Evolutionary conservation across 2,888 invertebrate genomes (phyloP).

Genomic region (Taenaris catops): DNA sequence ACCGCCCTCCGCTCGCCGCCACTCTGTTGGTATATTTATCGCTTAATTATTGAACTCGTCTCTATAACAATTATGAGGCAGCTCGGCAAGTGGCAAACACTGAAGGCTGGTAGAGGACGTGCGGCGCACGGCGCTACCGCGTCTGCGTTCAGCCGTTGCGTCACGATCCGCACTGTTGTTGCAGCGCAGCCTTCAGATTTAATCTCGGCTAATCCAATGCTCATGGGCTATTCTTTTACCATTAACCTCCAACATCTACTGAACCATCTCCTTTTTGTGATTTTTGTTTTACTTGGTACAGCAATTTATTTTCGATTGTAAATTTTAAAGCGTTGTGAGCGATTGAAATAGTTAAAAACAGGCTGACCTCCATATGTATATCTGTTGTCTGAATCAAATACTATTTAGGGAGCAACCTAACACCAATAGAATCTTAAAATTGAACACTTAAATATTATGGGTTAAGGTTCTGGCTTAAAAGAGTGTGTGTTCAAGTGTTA

Average conservation of each 20-base stretch:
- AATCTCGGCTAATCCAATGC: conserved; percentile 52
- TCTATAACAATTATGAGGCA: conserved; percentile 72
- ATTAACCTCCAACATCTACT: conserved; percentile 62
- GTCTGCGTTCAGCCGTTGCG: conserved; percentile 64
- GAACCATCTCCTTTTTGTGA: conserved; percentile 16
- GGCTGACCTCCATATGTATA: too few relatives aligned
- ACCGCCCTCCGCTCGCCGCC: conserved; percentile 71
- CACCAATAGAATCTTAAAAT: too few relatives aligned
- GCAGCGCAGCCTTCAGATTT: conserved; percentile 62
- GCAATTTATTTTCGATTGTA: too few relatives aligned
- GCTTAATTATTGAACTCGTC: conserved; percentile 77
- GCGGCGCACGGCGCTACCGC: conserved; percentile 59
- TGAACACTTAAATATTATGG: too few relatives aligned
- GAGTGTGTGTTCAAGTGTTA: too few relatives aligned
- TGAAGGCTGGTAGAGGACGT: conserved; percentile 35
- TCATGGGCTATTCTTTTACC: conserved; percentile 56
- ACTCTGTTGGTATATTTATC: conserved; percentile 71
- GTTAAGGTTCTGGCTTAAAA: too few relatives aligned
- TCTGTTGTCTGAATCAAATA: too few relatives aligned
- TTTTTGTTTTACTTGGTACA: too few relatives aligned
- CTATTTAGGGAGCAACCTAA: too few relatives aligned
- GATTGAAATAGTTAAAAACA: too few relatives aligned
- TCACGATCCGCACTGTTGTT: conserved; percentile 38
- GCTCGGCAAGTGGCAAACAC: conserved; percentile 51
- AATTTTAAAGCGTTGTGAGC: too few relatives aligned